These are phyloP conservation scores for Leptinotarsa undecemlineata DNA, from an alignment of 1,140 invertebrate species.

Conservation along the genomic window DNA sequence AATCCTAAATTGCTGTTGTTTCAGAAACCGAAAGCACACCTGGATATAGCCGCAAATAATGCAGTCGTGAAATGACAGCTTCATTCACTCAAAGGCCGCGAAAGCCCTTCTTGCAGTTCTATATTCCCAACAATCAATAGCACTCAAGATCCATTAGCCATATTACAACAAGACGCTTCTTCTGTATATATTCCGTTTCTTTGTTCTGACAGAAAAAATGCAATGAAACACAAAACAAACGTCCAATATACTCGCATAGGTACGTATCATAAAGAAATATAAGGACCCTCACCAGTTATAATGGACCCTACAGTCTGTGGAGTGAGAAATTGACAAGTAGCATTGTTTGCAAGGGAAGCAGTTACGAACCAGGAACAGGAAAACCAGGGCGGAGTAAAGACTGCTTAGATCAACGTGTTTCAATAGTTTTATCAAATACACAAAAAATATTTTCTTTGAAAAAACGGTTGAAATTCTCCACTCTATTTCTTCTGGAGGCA, in stretches of 20 bases:
- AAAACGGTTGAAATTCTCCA: too few relatives aligned
- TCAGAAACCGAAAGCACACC: too few relatives aligned
- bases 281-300: slow-evolving; percentile 1
- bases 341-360: not conserved
- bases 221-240: slow-evolving; percentile 4
- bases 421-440: not conserved
- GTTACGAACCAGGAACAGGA: not conserved
- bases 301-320: not conserved
- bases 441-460: too few relatives aligned
- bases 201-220: not conserved
- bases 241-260: not conserved
- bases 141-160: not conserved
- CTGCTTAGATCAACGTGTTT: not conserved
- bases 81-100: not conserved
- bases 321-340: not conserved
- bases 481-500: too few relatives aligned
- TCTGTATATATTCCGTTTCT: not conserved
- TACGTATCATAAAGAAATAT: slow-evolving; percentile 1
- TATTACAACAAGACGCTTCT: not conserved
- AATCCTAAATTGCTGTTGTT: too few relatives aligned
- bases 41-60: too few relatives aligned
- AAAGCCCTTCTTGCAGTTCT: not conserved
- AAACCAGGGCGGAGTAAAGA: not conserved
- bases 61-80: not conserved
- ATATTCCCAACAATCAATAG: not conserved